These are phyloP conservation scores for Pogonomyrmex barbatus DNA, from an alignment of 1,140 invertebrate genomes.

Conservation along the genomic window DNA sequence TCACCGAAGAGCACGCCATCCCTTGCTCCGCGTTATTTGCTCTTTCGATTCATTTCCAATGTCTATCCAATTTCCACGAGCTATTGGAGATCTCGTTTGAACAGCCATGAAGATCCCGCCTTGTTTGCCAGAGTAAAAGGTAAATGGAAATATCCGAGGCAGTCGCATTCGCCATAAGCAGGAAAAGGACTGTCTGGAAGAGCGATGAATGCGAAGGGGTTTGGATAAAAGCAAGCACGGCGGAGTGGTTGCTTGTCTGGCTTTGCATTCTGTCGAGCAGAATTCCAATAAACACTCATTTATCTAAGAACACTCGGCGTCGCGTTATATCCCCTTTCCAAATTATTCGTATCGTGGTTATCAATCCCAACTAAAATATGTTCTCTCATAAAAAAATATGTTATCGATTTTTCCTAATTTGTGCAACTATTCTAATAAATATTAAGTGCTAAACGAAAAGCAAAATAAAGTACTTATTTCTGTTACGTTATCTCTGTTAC, in stretches of 20 bases:
- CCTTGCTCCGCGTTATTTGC: conserved; percentile 74
- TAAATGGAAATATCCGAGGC: conserved; percentile 68
- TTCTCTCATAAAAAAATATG: not conserved
- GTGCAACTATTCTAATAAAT: not conserved
- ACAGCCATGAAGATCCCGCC: conserved; percentile 61
- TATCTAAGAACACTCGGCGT: conserved; percentile 48
- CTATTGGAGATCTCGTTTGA: conserved; percentile 72
- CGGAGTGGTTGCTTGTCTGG: not conserved
- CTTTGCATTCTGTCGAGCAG: conserved; percentile 4
- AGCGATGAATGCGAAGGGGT: not conserved
- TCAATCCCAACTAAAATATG: not conserved
- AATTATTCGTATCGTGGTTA: not conserved
- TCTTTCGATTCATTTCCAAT: conserved; percentile 81
- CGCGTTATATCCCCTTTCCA: not conserved
- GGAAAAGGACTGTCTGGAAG: not conserved
- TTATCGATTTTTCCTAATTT: not conserved
- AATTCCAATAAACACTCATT: conserved; percentile 72
- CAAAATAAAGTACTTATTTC: not conserved
- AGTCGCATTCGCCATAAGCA: conserved; percentile 10
- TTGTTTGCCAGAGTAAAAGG: conserved; percentile 76
- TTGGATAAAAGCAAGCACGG: conserved; percentile 27
- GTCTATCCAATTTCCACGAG: conserved; percentile 79
- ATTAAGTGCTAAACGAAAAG: not conserved
- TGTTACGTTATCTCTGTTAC: not conserved
- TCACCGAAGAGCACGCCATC: conserved; percentile 4